phyloP scores from a whole-genome alignment of 2,113 vertebrate species.

The Chlorocebus sabaeus region DNA sequence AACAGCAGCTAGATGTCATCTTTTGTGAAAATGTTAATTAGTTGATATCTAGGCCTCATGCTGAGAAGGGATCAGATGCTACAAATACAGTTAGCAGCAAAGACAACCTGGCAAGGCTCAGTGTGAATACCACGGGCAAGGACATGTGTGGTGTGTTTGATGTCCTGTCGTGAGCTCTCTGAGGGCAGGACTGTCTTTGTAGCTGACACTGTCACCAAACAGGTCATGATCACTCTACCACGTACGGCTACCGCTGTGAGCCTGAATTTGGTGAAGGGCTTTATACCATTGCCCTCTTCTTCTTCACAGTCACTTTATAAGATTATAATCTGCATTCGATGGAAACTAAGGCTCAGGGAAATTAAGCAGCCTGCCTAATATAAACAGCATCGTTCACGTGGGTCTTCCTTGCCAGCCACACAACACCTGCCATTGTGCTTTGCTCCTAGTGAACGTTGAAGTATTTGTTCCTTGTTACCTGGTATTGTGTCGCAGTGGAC shows the following conservation, averaged over 20 bases:
- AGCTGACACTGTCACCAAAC: background rate
- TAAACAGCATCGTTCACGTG: background rate
- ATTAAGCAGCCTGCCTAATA: background rate
- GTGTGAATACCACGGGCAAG: background rate
- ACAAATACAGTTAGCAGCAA: background rate
- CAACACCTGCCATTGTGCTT: background rate
- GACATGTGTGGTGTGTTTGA: accelerated
- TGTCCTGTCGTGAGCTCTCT: background rate
- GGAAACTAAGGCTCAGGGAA: background rate
- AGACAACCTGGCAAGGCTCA: background rate
- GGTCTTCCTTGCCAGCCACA: background rate
- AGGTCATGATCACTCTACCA: background rate
- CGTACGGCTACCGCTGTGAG: background rate
- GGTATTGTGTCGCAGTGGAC: background rate
- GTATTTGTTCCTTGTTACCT: background rate
- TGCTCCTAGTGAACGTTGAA: background rate
- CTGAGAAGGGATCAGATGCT: background rate
- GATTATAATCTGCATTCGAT: background rate
- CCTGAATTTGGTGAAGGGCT: background rate
- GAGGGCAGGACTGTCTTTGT: background rate
- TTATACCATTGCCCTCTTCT: background rate
- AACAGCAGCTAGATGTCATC: background rate
- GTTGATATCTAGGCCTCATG: background rate
- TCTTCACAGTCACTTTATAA: background rate
- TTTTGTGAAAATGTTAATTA: background rate